Evolutionary conservation across 2,113 vertebrate genomes (phyloP), one percentile per base, ranked within the genome.

Genomic region (Crotalus tigris): DNA sequence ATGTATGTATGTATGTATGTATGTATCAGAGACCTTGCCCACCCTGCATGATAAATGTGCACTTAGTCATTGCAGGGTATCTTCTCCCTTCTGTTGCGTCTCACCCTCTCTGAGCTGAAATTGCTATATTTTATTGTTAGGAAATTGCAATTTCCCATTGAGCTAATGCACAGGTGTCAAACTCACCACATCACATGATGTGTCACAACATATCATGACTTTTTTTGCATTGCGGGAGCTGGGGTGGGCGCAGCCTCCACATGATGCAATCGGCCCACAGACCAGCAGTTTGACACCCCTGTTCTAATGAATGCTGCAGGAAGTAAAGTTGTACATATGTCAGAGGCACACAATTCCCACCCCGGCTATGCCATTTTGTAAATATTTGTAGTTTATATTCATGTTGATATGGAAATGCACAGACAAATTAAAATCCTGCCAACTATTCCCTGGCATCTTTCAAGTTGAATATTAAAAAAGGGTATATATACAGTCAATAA

Each of bases 241-340:
- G 8, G 49, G 49, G 49, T 51, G 8, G 49, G 8, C 8, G 1
- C 1, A 1, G 49, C 49, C 49, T 51, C 49, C 49, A 51, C 49
- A 51, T 51, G 49, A 51, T 51, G 49, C 49, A 51, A 51, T 1
- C 8, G 1, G 49, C 49, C 49, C 8, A 51, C 49, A 8, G 49
- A 8, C 49, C 49, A 51, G 49, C 49, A 51, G 49, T 51, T 51
- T 51, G 49, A 51, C 49, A 51, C 8, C 49, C 49, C 49, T 87
- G 13, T 54, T 91, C 15, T 91, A 59, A 91, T 59, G 81, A 91
- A 57, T 91, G 9, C 64, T 91, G n/a, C 54, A 26, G 75, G 91
- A 11, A 87, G 29, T 58, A 58, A 29, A 46, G 13, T 81, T 86
- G 91, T 24, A 49, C 54, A 49, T 86, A 87, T 61, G 39, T 46